Base-by-base conservation (phyloP, 2,888 invertebrate species). In the Antheraea yamamai region DNA sequence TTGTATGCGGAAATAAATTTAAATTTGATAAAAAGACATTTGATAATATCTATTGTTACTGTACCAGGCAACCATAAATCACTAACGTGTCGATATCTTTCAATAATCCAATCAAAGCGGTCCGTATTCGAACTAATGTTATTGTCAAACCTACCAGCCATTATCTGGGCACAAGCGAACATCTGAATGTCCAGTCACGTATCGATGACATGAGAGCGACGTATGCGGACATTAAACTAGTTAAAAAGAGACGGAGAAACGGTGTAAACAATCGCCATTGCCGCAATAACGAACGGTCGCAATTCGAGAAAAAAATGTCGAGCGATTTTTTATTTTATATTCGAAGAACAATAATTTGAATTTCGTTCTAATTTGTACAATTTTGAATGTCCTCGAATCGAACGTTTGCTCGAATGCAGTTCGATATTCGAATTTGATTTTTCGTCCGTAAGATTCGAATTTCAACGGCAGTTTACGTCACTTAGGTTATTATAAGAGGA, bases 51-150 rank as follows among this genome's bases (percentile, higher is more conserved):
- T 66, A 73, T 73, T 55, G 71, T 75, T 64, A 16, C 14, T 64
- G 52, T 68, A 84, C 83, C 79, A 84, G 84, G 85, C 79, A 73
- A 75, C 76, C 85, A 87, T 87, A 92, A 92, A 92, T 92, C 91
- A 91, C 85, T 71, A 74, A 79, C 85, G 86, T 81, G 89, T 92
- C 92, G 87, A 92, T 90, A 88, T 87, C 91, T 92, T 92, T 92
- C 91, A 92, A 92, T 92, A 92, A 92, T 90, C 92, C 91, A 92
- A 92, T 92, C 92, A 92, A 90, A 91, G 88, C 87, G 86, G 86
- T 85, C 88, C 88, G 88, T 86, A 89, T 88, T 87, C 87, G 85
- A 88, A 91, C 91, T 92, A 92, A 92, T 92, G 92, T 92, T 92
- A 92, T 92, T 92, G 92, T 92, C 92, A 91, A 91, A 90, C 89